phyloP scores from a whole-genome alignment of 2,797 vertebrate genomes.

The Melanogrammus aeglefinus region DNA sequence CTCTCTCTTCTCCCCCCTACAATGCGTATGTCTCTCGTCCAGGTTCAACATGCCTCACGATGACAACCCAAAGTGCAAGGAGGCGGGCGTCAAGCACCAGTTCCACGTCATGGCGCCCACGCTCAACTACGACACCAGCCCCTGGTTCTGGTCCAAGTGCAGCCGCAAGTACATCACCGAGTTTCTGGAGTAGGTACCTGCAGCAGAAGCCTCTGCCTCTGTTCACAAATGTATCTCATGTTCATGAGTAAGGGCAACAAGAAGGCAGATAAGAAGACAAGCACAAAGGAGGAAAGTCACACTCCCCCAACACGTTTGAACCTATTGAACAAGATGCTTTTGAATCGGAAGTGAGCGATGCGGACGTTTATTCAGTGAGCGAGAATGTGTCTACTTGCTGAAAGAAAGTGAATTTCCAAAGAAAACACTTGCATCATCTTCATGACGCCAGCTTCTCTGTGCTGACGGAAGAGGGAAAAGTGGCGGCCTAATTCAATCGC shows the following conservation, averaged over 20 bases:
- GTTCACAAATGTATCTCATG: neutral
- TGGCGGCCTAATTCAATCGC: neutral
- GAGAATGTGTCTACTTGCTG: too few relatives aligned
- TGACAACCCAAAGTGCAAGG: constrained; percentile 92
- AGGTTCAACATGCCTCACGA: constrained; percentile 98
- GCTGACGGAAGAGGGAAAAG: neutral
- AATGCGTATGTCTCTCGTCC: constrained; percentile 11
- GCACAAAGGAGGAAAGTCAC: too few relatives aligned
- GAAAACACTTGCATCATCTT: neutral
- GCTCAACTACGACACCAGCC: constrained; percentile 92
- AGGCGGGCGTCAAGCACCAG: constrained; percentile 87
- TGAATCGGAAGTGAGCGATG: too few relatives aligned
- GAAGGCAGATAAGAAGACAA: too few relatives aligned
- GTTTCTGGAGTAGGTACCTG: constrained; percentile 90
- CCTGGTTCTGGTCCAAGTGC: constrained; percentile 98
- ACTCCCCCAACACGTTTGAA: too few relatives aligned
- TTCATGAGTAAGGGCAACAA: too few relatives aligned
- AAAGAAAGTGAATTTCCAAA: neutral
- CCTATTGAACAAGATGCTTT: too few relatives aligned
- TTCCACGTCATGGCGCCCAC: constrained; percentile 97
- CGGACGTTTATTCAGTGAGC: too few relatives aligned
- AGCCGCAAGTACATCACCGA: constrained; percentile 98
- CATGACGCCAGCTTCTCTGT: too few relatives aligned
- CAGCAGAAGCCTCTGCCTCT: neutral
- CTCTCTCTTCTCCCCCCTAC: neutral